Percentiles rank a stretch among this genome's conserved stretches.
Evolutionary conservation across 2,797 vertebrate genomes (phyloP).

Genomic region (Megalops cyprinoides): DNA sequence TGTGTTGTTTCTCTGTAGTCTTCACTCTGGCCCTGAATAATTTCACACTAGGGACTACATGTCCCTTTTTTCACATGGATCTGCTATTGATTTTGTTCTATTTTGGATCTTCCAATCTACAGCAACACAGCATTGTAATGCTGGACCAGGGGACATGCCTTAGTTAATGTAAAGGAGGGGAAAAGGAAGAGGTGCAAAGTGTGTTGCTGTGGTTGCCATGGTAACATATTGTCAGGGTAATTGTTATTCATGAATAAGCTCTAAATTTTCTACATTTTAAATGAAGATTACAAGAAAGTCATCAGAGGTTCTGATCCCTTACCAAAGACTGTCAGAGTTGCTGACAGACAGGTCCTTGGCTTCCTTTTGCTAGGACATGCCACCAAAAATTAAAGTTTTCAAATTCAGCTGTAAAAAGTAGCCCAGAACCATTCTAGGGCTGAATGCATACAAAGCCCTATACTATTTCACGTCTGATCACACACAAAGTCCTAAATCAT

Average conservation of each 20-base stretch:
- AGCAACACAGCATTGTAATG: background rate
- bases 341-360: background rate
- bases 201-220: constrained; percentile 20
- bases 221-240: constrained; percentile 8
- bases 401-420: background rate
- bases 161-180: background rate
- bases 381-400: background rate
- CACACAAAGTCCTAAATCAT: no score
- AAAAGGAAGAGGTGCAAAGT: background rate
- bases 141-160: background rate
- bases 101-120: background rate
- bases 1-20: background rate
- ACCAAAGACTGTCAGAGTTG: background rate
- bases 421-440: background rate
- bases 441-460: background rate
- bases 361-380: background rate
- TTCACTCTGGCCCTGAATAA: background rate
- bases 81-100: constrained; percentile 9
- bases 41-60: background rate
- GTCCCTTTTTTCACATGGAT: background rate
- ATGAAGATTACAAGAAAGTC: constrained; percentile 23
- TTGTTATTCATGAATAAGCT: constrained; percentile 14
- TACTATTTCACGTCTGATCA: no score
- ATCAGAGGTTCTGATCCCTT: no score
- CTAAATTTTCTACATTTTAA: constrained; percentile 25